Percentiles rank a stretch among this genome's conserved stretches.
phyloP scores from a whole-genome alignment of 1,140 invertebrate genomes.

The Zaprionus vittiger region DNA sequence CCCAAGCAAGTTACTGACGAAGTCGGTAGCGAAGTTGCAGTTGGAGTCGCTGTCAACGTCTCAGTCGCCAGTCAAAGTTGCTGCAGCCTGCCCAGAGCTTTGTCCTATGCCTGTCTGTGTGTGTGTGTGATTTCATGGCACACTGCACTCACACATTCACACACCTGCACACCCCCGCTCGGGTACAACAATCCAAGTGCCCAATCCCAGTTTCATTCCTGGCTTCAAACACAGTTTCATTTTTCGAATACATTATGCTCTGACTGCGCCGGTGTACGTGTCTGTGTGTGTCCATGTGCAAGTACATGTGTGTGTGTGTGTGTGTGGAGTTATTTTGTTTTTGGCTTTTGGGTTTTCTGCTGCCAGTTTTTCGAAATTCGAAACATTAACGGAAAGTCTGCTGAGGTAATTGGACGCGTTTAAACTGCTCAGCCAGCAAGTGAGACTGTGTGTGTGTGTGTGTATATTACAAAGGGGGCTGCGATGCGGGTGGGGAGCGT shows the following conservation, averaged over 20 bases:
- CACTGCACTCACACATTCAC: constrained; percentile 45
- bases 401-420: constrained; percentile 78
- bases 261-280: not conserved
- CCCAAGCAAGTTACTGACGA: not conserved
- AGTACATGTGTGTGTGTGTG: constrained; percentile 22
- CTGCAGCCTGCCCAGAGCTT: constrained; percentile 22
- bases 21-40: not conserved
- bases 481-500: not conserved
- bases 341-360: constrained; percentile 64
- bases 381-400: constrained; percentile 79
- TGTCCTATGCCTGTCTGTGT: constrained; percentile 15
- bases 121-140: constrained; percentile 49
- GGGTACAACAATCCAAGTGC: constrained; percentile 25
- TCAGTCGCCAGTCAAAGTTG: constrained; percentile 16
- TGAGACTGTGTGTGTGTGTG: not conserved
- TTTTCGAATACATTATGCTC: constrained; percentile 6
- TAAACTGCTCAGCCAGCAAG: constrained; percentile 45
- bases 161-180: constrained; percentile 22
- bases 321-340: constrained; percentile 21
- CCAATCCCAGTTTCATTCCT: constrained; percentile 34
- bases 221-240: constrained; percentile 1
- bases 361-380: constrained; percentile 71
- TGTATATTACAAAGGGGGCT: constrained; percentile 3
- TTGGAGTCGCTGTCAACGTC: constrained; percentile 3
- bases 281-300: not conserved